A percentile compares a stretch with the other conserved stretches of the same genome.
Conservation (phyloP, 30 jellyfish, hydroid and myxozoan genomes). For the Chrysaora quinquecirrha region DNA sequence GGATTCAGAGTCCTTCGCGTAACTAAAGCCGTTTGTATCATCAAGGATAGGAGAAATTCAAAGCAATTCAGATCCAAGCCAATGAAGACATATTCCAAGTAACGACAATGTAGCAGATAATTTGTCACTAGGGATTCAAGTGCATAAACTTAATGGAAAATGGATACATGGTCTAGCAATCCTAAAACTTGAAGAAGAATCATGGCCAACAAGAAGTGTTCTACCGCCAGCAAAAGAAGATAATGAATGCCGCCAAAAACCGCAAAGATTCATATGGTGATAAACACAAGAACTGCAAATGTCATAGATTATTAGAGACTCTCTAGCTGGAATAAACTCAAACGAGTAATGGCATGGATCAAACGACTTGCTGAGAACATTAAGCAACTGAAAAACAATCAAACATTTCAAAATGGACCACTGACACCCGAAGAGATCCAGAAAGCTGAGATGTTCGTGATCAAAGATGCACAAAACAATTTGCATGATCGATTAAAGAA, state of each 20-base stretch:
- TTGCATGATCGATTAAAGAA: conserved; percentile 38
- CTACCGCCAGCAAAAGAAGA: conserved; percentile 25
- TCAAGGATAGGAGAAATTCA: conserved; percentile 65
- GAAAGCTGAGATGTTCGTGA: conserved; percentile 35
- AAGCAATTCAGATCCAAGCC: conserved; percentile 54
- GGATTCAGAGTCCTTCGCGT: conserved; percentile 70
- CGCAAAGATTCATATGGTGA: conserved; percentile 7
- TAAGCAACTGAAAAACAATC: conserved; percentile 11
- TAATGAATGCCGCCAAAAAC: conserved; percentile 23
- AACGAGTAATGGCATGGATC: conserved; percentile 57
- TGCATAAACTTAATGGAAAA: conserved; percentile 45
- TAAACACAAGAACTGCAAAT: conserved; percentile 15
- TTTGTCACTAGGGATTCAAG: conserved; percentile 64
- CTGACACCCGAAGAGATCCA: conserved; percentile 63
- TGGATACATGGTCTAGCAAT: conserved; percentile 75
- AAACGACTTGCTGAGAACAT: conserved; percentile 40
- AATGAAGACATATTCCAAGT: conserved; percentile 55
- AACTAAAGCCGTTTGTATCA: conserved; percentile 62
- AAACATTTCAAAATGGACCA: conserved; percentile 29
- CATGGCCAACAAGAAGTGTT: conserved; percentile 42
- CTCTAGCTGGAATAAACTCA: conserved; percentile 59
- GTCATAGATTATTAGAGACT: conserved; percentile 25
- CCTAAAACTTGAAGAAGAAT: conserved; percentile 48
- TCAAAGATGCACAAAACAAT: conserved; percentile 60
- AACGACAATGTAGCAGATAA: conserved; percentile 64